Conservation (phyloP, 1,140 invertebrate genomes). For the Leptinotarsa lineolata region DNA sequence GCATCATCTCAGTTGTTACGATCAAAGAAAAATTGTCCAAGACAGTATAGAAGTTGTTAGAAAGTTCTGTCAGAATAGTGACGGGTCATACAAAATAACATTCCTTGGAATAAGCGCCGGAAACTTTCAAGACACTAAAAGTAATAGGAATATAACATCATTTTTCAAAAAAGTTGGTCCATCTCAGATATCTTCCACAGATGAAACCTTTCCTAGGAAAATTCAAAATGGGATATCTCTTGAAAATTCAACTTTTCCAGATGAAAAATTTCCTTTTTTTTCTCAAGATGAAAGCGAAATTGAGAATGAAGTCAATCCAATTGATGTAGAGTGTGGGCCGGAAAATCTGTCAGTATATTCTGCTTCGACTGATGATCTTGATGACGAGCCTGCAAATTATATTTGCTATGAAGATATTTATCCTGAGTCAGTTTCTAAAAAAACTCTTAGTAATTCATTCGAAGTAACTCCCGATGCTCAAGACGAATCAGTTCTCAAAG, state of each 20-base stretch:
- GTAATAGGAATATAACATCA: conserved; percentile 59
- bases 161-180: conserved; percentile 59
- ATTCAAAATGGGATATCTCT: not conserved
- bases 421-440: conserved; percentile 32
- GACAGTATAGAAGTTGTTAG: conserved; percentile 67
- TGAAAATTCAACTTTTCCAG: too few species aligned
- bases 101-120: conserved; percentile 76
- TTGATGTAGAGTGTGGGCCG: conserved; percentile 27
- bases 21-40: conserved; percentile 64
- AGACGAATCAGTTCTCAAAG: conserved; percentile 8
- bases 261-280: not conserved
- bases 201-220: not conserved
- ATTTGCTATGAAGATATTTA: conserved; percentile 42
- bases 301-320: not conserved
- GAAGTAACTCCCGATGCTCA: not conserved
- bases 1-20: conserved; percentile 61
- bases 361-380: conserved; percentile 36
- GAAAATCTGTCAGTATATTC: conserved; percentile 44
- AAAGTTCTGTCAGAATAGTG: conserved; percentile 58
- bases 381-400: conserved; percentile 31
- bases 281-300: not conserved
- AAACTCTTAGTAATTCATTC: conserved; percentile 2
- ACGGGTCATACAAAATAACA: conserved; percentile 58
- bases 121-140: conserved; percentile 73
- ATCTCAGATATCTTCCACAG: conserved; percentile 2